Evolutionary conservation across 2,113 vertebrate genomes (phyloP), one percentile per base, ranked within the genome.

Genomic region (Mormyrus lacerda): DNA sequence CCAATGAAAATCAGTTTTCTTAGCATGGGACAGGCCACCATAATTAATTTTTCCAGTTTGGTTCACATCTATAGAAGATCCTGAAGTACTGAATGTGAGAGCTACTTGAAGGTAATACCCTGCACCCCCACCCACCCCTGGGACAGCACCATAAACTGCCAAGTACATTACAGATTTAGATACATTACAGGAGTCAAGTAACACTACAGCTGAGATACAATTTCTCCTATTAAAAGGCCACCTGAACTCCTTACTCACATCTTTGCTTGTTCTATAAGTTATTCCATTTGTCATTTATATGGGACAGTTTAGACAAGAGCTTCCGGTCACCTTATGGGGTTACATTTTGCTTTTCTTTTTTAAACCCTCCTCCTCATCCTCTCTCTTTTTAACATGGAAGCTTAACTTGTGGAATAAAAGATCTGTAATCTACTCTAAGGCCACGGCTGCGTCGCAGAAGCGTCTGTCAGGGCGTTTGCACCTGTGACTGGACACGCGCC

Each of bases 291-390:
- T 53, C 9, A 50, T 39, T 88, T 76, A 85, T 21, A n/a, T 84
- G 44, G 48, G 73, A 55, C 35, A 21, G 87, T 53, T 61, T 88
- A 85, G 89, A 48, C 87, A 47, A 55, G 21, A 55, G 47, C 45
- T 87, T 58, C 65, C 13, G n/a, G 73, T 90, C 91, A 92, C 88
- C 65, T 87, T 35, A 47, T 65, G 24, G 19, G 6, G 44, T 31
- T 86, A 84, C 15, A 50, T 55, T 55, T 87, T 31, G 2, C 88
- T 45, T 45, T 11, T 61, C 21, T 76, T 89, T 44, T 58, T 31
- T 76, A 87, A 82, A 47, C 45, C 87, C 87, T 55, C 27, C 13
- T 35, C 13, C 73, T 39, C 31, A 42, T 79, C 17, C 17, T 79
- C 15, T 39, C 24, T 76, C 83, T 87, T 61, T 35, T 83, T 89